These are phyloP conservation scores for Notodromas monacha DNA, from an alignment of 2,888 invertebrate species.

Conservation along the genomic window DNA sequence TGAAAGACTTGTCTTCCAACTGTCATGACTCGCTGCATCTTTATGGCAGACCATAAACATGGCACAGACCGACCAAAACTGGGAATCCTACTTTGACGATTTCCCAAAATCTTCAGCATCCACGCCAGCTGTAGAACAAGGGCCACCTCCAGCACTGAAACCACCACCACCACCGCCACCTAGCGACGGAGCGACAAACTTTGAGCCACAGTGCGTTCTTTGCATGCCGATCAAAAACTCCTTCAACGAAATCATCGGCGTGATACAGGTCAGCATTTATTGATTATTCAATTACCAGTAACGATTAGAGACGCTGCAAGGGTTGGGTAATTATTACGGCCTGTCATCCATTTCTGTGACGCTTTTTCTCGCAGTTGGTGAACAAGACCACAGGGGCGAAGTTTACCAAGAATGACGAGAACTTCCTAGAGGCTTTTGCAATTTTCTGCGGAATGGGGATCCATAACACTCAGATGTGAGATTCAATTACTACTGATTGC, in stretches of 20 bases:
- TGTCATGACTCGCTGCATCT: conserved; percentile 6
- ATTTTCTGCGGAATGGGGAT: conserved; percentile 94
- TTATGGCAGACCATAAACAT: conserved; percentile 47
- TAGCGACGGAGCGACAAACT: conserved; percentile 46
- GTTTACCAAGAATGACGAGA: conserved; percentile 81
- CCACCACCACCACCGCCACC: conserved; percentile 17
- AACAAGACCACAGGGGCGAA: conserved; percentile 67
- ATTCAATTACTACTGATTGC: conserved; percentile 8
- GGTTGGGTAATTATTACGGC: background rate
- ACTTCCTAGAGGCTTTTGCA: conserved; percentile 83
- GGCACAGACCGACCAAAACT: conserved; percentile 54
- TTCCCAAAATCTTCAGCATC: too few species aligned
- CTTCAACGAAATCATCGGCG: conserved; percentile 60
- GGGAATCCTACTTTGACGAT: conserved; percentile 59
- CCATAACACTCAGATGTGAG: conserved; percentile 67
- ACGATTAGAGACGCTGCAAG: background rate
- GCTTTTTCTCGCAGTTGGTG: conserved; percentile 29
- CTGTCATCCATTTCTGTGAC: too few species aligned
- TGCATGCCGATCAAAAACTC: conserved; percentile 92
- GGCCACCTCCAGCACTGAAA: conserved; percentile 6
- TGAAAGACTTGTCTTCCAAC: too few species aligned
- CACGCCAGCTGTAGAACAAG: background rate
- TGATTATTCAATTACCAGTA: background rate
- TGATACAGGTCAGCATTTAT: conserved; percentile 26
- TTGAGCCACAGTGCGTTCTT: conserved; percentile 56